phyloP scores from a whole-genome alignment of 2,797 vertebrate genomes.

The Nannoperca australis region DNA sequence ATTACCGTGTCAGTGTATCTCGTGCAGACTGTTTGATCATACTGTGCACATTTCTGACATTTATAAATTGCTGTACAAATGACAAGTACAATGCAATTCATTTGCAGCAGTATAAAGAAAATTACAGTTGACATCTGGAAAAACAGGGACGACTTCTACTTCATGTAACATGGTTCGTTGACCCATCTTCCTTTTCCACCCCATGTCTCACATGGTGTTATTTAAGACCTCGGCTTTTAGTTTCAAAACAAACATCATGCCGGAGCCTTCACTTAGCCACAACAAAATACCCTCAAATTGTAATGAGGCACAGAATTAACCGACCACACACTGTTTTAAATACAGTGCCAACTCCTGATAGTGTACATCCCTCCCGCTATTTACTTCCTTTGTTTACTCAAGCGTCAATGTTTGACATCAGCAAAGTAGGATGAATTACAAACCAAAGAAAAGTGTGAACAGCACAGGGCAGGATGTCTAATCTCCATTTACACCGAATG shows the following conservation, averaged over 20 bases:
- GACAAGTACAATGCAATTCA: neutral
- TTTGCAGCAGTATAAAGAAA: conserved; percentile 4
- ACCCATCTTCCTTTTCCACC: conserved; percentile 52
- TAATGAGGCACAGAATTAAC: conserved; percentile 66
- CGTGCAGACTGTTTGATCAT: neutral
- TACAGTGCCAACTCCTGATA: conserved; percentile 66
- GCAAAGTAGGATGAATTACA: conserved; percentile 75
- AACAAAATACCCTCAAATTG: conserved; percentile 62
- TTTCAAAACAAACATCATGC: conserved; percentile 75
- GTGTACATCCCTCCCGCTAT: conserved; percentile 43
- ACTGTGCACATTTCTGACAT: neutral
- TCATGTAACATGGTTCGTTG: conserved; percentile 45
- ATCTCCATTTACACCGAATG: conserved; percentile 74
- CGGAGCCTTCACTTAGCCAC: conserved; percentile 60
- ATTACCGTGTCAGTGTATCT: conserved; percentile 4
- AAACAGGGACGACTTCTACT: conserved; percentile 33
- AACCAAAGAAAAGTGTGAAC: conserved; percentile 77
- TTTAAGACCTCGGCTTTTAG: conserved; percentile 61
- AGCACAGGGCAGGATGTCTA: conserved; percentile 68
- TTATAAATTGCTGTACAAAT: neutral
- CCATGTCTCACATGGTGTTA: conserved; percentile 57
- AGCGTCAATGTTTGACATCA: conserved; percentile 71
- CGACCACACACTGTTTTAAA: conserved; percentile 67
- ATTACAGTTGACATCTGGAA: conserved; percentile 34
- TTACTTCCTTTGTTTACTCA: conserved; percentile 75